phyloP scores from a whole-genome alignment of 2,113 vertebrate genomes.

The Aix galericulata region DNA sequence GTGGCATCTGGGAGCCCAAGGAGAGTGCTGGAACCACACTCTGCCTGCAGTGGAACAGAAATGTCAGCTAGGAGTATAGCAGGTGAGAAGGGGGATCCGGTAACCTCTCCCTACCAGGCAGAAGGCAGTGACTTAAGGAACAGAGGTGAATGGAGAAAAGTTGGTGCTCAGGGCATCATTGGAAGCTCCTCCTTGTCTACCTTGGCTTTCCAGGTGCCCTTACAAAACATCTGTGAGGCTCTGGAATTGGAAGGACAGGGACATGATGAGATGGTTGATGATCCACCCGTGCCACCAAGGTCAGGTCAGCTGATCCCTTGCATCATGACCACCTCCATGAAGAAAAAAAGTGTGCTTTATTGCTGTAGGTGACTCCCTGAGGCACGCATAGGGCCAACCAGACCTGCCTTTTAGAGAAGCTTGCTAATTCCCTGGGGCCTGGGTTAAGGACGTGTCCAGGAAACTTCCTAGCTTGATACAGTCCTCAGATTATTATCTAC shows the following conservation, averaged over 20 bases:
- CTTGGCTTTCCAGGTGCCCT: not conserved
- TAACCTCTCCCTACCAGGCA: not conserved
- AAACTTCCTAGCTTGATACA: not conserved
- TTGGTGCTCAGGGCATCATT: not conserved
- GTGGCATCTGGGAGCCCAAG: not conserved
- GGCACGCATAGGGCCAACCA: not conserved
- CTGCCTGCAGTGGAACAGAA: not conserved
- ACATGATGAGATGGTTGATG: not conserved
- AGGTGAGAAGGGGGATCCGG: not conserved
- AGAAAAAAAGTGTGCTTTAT: not conserved
- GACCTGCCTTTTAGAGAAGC: not conserved
- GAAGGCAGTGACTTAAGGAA: not conserved
- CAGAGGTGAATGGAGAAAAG: not conserved
- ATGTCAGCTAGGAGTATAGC: not conserved
- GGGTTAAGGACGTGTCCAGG: not conserved
- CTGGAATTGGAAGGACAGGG: not conserved
- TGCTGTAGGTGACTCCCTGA: not conserved
- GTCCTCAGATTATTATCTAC: not conserved
- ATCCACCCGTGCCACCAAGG: not conserved
- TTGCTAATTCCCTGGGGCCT: not conserved
- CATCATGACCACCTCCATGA: not conserved
- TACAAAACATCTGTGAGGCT: not conserved
- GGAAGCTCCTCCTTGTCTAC: not conserved
- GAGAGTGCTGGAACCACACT: not conserved
- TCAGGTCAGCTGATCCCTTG: not conserved